These are phyloP conservation scores for Campaea margaritaria DNA, from an alignment of 2,888 invertebrate genomes.

Conservation along the genomic window DNA sequence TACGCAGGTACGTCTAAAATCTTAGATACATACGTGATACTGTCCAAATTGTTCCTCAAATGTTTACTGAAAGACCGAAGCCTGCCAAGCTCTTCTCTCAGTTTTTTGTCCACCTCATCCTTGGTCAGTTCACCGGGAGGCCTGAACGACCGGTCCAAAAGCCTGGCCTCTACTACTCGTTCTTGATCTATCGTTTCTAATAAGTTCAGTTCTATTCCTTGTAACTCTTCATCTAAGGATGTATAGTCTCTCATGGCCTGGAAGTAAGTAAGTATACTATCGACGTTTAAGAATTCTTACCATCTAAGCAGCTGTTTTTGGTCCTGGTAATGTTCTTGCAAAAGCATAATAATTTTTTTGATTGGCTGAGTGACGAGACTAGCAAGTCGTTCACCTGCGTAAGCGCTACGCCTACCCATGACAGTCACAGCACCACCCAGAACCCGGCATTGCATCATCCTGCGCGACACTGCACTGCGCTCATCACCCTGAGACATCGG, in stretches of 20 bases:
- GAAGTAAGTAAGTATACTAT: neutral
- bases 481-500: too few species aligned
- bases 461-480: too few species aligned
- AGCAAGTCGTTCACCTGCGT: too few species aligned
- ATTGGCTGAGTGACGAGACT: too few species aligned
- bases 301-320: too few species aligned
- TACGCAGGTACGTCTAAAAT: neutral
- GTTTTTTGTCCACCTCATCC: constrained; percentile 87
- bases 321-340: too few species aligned
- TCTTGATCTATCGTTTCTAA: constrained; percentile 88
- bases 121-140: constrained; percentile 87
- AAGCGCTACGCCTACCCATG: too few species aligned
- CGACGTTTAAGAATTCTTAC: too few species aligned
- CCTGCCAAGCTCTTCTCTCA: constrained; percentile 87
- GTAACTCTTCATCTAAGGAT: constrained; percentile 88
- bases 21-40: constrained; percentile 78
- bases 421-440: too few species aligned
- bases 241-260: constrained; percentile 89
- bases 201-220: constrained; percentile 87
- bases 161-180: constrained; percentile 89
- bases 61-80: constrained; percentile 85
- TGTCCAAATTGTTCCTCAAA: constrained; percentile 84
- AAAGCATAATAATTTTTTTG: too few species aligned
- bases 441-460: too few species aligned
- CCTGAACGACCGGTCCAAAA: constrained; percentile 88